Percentiles rank a stretch among this genome's conserved stretches.
phyloP scores from a whole-genome alignment of 1,140 invertebrate genomes.

The Euglossa dilemma region DNA sequence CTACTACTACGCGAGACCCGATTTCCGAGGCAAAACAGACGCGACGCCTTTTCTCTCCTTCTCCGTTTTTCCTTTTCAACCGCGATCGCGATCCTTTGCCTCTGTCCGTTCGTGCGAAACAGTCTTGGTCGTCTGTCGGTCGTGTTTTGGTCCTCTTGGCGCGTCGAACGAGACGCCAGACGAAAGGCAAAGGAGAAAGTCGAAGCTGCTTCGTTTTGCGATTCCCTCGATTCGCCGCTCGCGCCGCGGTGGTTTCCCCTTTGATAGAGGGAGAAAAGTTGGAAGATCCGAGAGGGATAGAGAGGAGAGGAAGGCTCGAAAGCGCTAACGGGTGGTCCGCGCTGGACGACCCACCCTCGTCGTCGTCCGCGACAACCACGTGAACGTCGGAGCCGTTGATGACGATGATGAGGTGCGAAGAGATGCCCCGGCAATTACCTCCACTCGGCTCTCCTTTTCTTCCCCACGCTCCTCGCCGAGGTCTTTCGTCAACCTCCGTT shows the following conservation, averaged over 20 bases:
- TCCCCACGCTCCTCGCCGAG: slow-evolving; percentile 42
- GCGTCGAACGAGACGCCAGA: slow-evolving; percentile 51
- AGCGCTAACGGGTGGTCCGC: slow-evolving; percentile 67
- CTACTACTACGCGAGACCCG: background rate
- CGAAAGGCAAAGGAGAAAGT: background rate
- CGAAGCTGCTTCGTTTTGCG: background rate
- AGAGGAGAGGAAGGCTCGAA: slow-evolving; percentile 25
- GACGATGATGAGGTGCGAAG: slow-evolving; percentile 83
- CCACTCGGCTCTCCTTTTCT: slow-evolving; percentile 61
- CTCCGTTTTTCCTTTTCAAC: slow-evolving; percentile 26
- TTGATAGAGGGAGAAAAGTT: background rate
- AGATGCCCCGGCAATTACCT: slow-evolving; percentile 81
- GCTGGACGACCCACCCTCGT: slow-evolving; percentile 38
- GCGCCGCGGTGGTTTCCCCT: background rate
- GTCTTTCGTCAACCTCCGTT: slow-evolving; percentile 6
- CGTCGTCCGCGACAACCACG: slow-evolving; percentile 71
- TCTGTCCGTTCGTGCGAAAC: background rate
- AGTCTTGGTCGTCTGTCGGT: no score
- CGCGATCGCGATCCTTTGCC: slow-evolving; percentile 7
- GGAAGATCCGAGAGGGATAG: background rate
- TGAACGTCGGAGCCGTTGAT: slow-evolving; percentile 79
- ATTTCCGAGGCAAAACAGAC: background rate
- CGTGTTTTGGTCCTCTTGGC: no score
- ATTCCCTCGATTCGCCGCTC: background rate
- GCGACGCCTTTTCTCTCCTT: background rate